Percentiles rank a stretch among this genome's conserved stretches.
These are phyloP conservation scores for Drosophila neoperkinsi DNA, from an alignment of 2,888 invertebrate genomes.

Conservation along the genomic window DNA sequence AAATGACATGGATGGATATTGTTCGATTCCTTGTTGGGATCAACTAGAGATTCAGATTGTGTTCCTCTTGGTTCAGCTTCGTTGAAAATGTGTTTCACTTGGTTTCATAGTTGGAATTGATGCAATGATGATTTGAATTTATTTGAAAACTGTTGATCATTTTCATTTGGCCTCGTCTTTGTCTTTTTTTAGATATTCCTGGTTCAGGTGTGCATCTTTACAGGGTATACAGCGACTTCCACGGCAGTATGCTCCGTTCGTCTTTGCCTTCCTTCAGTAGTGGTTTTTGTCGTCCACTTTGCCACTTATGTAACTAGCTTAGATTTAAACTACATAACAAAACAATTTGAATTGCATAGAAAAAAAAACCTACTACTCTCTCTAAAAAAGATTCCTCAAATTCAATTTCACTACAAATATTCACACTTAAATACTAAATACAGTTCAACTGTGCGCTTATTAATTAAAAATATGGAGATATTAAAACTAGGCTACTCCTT, in stretches of 20 bases:
- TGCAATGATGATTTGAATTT: constrained; percentile 22
- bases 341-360: constrained; percentile 18
- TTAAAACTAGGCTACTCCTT: constrained; percentile 6
- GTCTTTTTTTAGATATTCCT: background rate
- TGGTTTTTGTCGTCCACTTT: constrained; percentile 26
- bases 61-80: background rate
- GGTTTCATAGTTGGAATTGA: background rate
- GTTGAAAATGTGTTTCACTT: background rate
- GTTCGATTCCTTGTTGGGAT: background rate
- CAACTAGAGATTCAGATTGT: background rate
- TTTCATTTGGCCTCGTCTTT: background rate
- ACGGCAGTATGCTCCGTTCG: background rate
- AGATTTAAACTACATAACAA: constrained; percentile 27
- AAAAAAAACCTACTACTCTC: background rate
- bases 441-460: constrained; percentile 50
- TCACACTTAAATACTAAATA: constrained; percentile 4
- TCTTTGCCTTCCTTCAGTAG: constrained; percentile 1
- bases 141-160: background rate
- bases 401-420: constrained; percentile 7
- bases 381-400: constrained; percentile 8
- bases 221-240: constrained; percentile 3
- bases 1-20: background rate
- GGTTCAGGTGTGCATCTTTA: background rate
- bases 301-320: constrained; percentile 40
- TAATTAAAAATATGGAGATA: constrained; percentile 5